These are phyloP conservation scores for Miniopterus natalensis DNA, from an alignment of 2,113 vertebrate genomes.

Conservation along the genomic window DNA sequence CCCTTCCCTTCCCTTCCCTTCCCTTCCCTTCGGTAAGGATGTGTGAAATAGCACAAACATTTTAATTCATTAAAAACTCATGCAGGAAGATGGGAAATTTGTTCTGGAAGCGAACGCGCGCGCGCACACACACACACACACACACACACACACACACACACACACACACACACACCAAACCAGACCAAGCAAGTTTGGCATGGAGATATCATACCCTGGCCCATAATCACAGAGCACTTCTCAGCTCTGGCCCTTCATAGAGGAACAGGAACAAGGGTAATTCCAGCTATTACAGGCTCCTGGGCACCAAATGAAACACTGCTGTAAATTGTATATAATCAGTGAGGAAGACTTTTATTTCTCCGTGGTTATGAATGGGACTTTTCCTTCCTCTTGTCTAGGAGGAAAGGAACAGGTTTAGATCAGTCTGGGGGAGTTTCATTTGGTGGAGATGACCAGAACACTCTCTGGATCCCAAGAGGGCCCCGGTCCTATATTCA, in stretches of 20 bases:
- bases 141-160: not conserved
- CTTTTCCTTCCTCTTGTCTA: slow-evolving; percentile 82
- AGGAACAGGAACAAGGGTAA: slow-evolving; percentile 82
- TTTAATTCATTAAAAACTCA: not conserved
- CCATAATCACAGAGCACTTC: slow-evolving; percentile 78
- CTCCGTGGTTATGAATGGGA: slow-evolving; percentile 75
- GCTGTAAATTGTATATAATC: slow-evolving; percentile 84
- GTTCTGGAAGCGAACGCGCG: not conserved
- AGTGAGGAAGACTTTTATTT: slow-evolving; percentile 80
- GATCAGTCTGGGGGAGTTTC: slow-evolving; percentile 75
- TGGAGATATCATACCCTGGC: slow-evolving; percentile 6
- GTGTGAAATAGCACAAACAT: not conserved
- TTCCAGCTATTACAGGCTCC: slow-evolving; percentile 80
- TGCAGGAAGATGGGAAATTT: not conserved
- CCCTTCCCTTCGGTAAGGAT: not conserved
- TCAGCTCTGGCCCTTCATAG: slow-evolving; percentile 65
- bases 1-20: not conserved
- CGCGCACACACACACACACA: not conserved
- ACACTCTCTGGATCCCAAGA: slow-evolving; percentile 30
- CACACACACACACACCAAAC: not conserved
- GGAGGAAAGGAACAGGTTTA: slow-evolving; percentile 79
- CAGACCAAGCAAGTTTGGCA: slow-evolving; percentile 59
- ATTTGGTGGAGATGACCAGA: slow-evolving; percentile 61
- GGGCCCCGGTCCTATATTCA: slow-evolving; percentile 58
- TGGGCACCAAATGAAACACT: slow-evolving; percentile 78